A percentile compares a stretch with the other conserved stretches of the same genome.
Conservation (phyloP, 2,888 invertebrate genomes). For the Cataglyphis livida region DNA sequence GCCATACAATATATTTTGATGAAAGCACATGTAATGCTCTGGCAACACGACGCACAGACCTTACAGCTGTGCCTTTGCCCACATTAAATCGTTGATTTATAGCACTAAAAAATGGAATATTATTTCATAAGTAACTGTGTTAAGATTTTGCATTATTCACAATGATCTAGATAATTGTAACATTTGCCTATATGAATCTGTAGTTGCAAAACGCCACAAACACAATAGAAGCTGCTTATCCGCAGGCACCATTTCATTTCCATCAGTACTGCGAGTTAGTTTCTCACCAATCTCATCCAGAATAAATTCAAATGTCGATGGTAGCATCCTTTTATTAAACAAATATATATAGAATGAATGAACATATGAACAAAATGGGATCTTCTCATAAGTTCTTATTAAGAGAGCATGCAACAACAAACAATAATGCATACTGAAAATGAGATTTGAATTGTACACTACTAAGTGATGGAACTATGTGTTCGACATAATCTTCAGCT, state of each 20-base stretch:
- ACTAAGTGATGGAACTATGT: slow-evolving; percentile 20
- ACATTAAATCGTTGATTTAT: slow-evolving; percentile 13
- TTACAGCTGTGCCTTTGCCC: neutral
- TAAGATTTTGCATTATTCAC: neutral
- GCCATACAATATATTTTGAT: slow-evolving; percentile 7
- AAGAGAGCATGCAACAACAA: neutral
- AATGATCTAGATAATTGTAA: neutral
- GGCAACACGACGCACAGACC: neutral
- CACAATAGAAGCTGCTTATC: slow-evolving; percentile 9
- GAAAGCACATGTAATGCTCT: neutral
- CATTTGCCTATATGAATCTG: neutral
- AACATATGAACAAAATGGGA: neutral
- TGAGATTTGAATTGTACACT: neutral
- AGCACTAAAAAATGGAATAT: neutral
- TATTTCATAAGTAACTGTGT: neutral
- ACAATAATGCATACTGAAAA: slow-evolving; percentile 7
- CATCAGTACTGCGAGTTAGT: neutral
- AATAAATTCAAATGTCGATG: slow-evolving; percentile 20
- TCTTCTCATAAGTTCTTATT: neutral
- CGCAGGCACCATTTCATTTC: slow-evolving; percentile 6
- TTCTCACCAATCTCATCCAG: neutral
- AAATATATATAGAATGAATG: neutral
- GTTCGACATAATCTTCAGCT: neutral
- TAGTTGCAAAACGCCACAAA: slow-evolving; percentile 12
- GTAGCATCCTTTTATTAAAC: neutral